These are phyloP conservation scores for Oedothorax gibbosus DNA, from an alignment of 1,140 invertebrate species.

Conservation along the genomic window DNA sequence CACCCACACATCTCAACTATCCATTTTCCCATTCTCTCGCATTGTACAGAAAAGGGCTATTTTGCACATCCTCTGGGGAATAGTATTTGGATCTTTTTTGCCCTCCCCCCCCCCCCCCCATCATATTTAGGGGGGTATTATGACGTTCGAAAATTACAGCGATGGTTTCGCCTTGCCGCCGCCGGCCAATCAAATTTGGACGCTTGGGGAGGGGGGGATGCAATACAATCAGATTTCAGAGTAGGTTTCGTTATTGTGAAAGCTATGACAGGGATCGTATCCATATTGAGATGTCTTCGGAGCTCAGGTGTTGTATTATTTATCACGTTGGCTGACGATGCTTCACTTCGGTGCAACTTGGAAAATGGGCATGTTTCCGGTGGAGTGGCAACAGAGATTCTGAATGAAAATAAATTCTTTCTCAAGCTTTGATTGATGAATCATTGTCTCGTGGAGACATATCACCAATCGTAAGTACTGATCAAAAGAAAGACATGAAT, in stretches of 20 bases:
- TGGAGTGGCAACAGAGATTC: no score
- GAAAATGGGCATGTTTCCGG: no score
- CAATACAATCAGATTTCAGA: slow-evolving; percentile 60
- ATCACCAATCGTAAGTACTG: no score
- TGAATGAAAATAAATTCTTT: no score
- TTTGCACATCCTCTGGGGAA: slow-evolving; percentile 54
- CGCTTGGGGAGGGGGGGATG: slow-evolving; percentile 56
- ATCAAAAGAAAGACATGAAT: no score
- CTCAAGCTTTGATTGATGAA: no score
- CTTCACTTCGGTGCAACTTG: no score
- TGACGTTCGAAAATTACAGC: slow-evolving; percentile 58
- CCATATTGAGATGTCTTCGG: no score
- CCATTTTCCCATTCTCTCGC: slow-evolving; percentile 46
- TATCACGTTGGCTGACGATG: no score
- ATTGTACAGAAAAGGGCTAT: slow-evolving; percentile 11
- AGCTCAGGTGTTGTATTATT: no score
- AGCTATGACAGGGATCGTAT: no score
- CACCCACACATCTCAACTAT: not conserved
- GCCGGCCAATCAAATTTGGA: slow-evolving; percentile 58
- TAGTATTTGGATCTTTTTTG: slow-evolving; percentile 51
- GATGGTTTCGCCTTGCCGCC: slow-evolving; percentile 39
- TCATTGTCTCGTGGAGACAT: no score
- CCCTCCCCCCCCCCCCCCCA: slow-evolving; percentile 1
- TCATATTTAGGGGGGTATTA: slow-evolving; percentile 15
- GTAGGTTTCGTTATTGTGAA: slow-evolving; percentile 14